Conservation (phyloP, 2,888 invertebrate genomes). For the Aporophyla nigra region DNA sequence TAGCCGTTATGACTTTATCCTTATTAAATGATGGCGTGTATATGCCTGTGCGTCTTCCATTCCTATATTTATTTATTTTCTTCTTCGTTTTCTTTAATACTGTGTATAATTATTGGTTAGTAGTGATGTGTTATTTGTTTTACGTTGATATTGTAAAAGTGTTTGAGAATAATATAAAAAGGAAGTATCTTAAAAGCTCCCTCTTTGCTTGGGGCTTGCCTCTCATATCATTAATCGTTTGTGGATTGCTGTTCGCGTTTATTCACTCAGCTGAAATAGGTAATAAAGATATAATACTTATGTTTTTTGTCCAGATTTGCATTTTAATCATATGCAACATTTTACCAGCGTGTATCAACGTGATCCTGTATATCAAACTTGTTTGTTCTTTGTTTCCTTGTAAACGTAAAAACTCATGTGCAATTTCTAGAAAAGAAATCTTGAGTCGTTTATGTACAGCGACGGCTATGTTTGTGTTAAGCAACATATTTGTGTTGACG, state of each 20-base stretch:
- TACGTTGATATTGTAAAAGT: slow-evolving; percentile 49
- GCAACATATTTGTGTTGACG: slow-evolving; percentile 9
- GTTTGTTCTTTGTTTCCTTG: slow-evolving; percentile 22
- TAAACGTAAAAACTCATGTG: background rate
- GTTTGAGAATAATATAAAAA: slow-evolving; percentile 23
- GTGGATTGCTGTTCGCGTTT: background rate
- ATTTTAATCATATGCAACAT: background rate
- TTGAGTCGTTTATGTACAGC: slow-evolving; percentile 9
- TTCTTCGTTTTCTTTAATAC: background rate
- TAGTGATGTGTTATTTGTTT: slow-evolving; percentile 45
- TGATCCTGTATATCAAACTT: slow-evolving; percentile 26
- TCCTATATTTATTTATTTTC: background rate
- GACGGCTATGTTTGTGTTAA: slow-evolving; percentile 26
- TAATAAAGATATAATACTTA: background rate
- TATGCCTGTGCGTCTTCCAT: background rate
- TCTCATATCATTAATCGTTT: background rate
- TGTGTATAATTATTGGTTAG: slow-evolving; percentile 36
- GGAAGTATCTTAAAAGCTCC: slow-evolving; percentile 35
- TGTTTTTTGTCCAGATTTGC: rapidly evolving
- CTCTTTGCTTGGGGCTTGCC: slow-evolving; percentile 44
- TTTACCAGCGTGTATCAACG: slow-evolving; percentile 17
- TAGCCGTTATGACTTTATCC: background rate
- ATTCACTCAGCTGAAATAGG: background rate
- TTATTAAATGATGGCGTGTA: background rate
- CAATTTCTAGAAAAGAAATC: slow-evolving; percentile 8